Percentiles rank a stretch among this genome's conserved stretches.
Conservation (phyloP, 2,113 vertebrate genomes). For the Melanostigma gelatinosum region DNA sequence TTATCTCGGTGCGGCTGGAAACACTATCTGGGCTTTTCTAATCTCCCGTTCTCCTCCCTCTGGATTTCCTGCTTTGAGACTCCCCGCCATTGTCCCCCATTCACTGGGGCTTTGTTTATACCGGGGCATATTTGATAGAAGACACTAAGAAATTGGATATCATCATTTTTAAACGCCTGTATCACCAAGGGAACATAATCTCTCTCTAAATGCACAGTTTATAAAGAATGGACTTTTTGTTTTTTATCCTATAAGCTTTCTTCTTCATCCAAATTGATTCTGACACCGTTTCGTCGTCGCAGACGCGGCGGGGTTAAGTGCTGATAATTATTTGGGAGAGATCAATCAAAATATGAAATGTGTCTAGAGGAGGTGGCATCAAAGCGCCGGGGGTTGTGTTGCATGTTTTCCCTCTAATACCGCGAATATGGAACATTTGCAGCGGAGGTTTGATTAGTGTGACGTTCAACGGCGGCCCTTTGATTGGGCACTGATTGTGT, state of each 20-base stretch:
- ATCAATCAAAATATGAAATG: constrained; percentile 64
- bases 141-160: constrained; percentile 68
- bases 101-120: constrained; percentile 79
- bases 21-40: constrained; percentile 60
- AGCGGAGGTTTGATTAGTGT: constrained; percentile 62
- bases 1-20: constrained; percentile 69
- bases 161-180: constrained; percentile 63
- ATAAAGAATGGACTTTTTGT: constrained; percentile 48
- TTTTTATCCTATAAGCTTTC: constrained; percentile 66
- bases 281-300: constrained; percentile 65
- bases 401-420: constrained; percentile 52
- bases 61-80: constrained; percentile 69
- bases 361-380: constrained; percentile 57
- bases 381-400: constrained; percentile 54
- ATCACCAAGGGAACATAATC: constrained; percentile 65
- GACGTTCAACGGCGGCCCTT: constrained; percentile 53
- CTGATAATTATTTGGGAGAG: constrained; percentile 74
- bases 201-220: constrained; percentile 32
- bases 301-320: constrained; percentile 75
- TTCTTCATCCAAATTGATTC: constrained; percentile 68
- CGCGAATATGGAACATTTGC: constrained; percentile 25
- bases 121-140: constrained; percentile 62
- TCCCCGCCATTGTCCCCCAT: constrained; percentile 83
- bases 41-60: constrained; percentile 60
- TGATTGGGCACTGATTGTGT: constrained; percentile 53